These are phyloP conservation scores for Columbina picui DNA, from an alignment of 2,113 vertebrate genomes.

Conservation along the genomic window DNA sequence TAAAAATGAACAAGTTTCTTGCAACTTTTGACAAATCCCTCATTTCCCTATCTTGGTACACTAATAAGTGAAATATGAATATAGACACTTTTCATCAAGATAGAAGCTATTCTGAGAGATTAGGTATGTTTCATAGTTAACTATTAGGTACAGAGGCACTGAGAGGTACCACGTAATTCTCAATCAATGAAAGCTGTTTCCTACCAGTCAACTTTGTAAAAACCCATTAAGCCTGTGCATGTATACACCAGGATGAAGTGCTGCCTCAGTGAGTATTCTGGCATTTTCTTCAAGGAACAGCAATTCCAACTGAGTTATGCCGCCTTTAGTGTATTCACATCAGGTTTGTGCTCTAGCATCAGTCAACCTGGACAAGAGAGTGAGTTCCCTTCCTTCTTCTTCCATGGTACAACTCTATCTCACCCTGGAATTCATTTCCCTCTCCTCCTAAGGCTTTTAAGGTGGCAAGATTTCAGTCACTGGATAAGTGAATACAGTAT, in stretches of 20 bases:
- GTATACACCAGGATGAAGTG: background rate
- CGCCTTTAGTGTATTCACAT: conserved; percentile 18
- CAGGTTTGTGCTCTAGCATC: conserved; percentile 10
- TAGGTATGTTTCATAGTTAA: background rate
- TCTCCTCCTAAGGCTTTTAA: conserved; percentile 11
- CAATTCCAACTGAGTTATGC: background rate
- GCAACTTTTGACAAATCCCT: background rate
- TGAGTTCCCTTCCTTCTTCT: conserved; percentile 19
- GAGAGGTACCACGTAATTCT: background rate
- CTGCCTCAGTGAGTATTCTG: background rate
- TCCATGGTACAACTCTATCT: background rate
- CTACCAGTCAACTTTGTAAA: background rate
- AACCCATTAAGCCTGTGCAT: background rate
- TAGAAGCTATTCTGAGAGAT: background rate
- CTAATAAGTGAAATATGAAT: background rate
- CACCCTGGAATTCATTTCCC: conserved; percentile 36
- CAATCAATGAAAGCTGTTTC: background rate
- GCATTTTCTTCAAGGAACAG: background rate
- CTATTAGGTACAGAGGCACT: background rate
- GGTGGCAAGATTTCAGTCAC: background rate
- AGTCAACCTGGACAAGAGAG: conserved; percentile 12
- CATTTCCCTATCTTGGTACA: background rate
- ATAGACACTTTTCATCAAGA: background rate
- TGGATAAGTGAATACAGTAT: background rate
- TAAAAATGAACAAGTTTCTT: background rate